Base-by-base conservation (phyloP, 2,113 vertebrate species). In the Aix galericulata region DNA sequence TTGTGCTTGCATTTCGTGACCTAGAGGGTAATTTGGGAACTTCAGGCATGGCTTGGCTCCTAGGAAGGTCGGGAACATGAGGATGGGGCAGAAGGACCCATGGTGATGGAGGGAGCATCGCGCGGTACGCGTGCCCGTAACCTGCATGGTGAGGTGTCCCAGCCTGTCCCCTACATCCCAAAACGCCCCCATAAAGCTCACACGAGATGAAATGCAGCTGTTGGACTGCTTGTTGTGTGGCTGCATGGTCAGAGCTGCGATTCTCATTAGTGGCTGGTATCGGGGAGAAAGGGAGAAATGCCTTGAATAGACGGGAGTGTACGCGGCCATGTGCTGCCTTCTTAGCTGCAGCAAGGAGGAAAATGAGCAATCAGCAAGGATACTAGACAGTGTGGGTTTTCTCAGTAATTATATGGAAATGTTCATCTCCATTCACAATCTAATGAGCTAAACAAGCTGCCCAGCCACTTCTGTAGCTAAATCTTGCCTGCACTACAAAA, bases 301-400 rank as follows among this genome's bases (percentile, higher is more conserved):
- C 32, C 74, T 89, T 11, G 79, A 86, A 6, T 36, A 86, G 67
- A 26, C 72, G 44, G 59, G n/a, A 64, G 76, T 71, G 59, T 29
- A 20, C 76, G 25, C 40, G 64, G 92, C 74, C 95, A 60, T 92
- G 64, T 77, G 86, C 73, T 94, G 84, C 86, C 93, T 81, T 83
- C 74, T 85, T 58, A 26, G 87, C 82, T 25, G 53, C 53, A 82
- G 86, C 75, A 36, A 36, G 68, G 59, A 82, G 64, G 72, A 93
- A 97, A 93, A 92, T 59, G 77, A 96, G 71, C 94, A 91, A 42
- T 95, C 80, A 44, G 60, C 66, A 64, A 86, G 58, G 63, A 31
- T 86, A 36, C 46, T 32, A 91, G 69, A 55, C 62, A 36, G 77
- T 29, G 25, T 84, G 86, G 18, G 17, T 17, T 55, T 63, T 86